phyloP scores from a whole-genome alignment of 2,888 invertebrate species.

The Alviniconcha strummeri region DNA sequence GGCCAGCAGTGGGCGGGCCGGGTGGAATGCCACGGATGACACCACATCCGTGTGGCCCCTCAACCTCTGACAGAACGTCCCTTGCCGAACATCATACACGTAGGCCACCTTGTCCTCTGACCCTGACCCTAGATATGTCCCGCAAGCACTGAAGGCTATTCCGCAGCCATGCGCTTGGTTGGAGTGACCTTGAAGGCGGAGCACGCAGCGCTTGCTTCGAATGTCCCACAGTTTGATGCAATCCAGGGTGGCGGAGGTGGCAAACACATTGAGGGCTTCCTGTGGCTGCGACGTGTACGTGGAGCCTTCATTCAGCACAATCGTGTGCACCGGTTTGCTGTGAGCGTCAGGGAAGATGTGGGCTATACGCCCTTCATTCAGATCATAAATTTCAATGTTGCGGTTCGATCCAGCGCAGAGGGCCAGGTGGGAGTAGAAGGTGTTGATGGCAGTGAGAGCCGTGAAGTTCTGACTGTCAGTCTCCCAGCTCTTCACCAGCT shows the following conservation, averaged over 20 bases:
- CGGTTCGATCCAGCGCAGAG: slow-evolving; percentile 70
- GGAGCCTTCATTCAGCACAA: slow-evolving; percentile 69
- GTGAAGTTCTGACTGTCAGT: slow-evolving; percentile 63
- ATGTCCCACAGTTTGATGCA: slow-evolving; percentile 74
- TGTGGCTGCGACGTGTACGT: slow-evolving; percentile 63
- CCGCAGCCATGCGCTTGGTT: slow-evolving; percentile 70
- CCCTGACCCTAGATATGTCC: slow-evolving; percentile 70
- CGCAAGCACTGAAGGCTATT: slow-evolving; percentile 71
- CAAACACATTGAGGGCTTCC: slow-evolving; percentile 68
- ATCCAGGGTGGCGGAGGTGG: slow-evolving; percentile 69
- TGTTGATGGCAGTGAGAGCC: slow-evolving; percentile 68
- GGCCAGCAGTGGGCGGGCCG: slow-evolving; percentile 56
- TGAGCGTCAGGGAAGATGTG: slow-evolving; percentile 65
- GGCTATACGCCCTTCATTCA: slow-evolving; percentile 67
- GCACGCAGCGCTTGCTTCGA: slow-evolving; percentile 68
- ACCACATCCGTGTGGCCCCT: slow-evolving; percentile 70
- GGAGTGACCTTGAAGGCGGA: slow-evolving; percentile 67
- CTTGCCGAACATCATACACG: slow-evolving; percentile 69
- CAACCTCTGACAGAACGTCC: slow-evolving; percentile 67
- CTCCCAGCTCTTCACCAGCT: slow-evolving; percentile 60
- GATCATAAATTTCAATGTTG: slow-evolving; percentile 67
- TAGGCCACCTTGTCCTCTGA: slow-evolving; percentile 72
- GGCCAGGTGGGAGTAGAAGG: slow-evolving; percentile 71
- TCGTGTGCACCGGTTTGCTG: slow-evolving; percentile 62
- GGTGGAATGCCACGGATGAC: slow-evolving; percentile 69